Percentiles rank a stretch among this genome's conserved stretches.
These are phyloP conservation scores for Ptycholaimellus sp. DNA, from an alignment of 2,888 invertebrate species.

Conservation along the genomic window DNA sequence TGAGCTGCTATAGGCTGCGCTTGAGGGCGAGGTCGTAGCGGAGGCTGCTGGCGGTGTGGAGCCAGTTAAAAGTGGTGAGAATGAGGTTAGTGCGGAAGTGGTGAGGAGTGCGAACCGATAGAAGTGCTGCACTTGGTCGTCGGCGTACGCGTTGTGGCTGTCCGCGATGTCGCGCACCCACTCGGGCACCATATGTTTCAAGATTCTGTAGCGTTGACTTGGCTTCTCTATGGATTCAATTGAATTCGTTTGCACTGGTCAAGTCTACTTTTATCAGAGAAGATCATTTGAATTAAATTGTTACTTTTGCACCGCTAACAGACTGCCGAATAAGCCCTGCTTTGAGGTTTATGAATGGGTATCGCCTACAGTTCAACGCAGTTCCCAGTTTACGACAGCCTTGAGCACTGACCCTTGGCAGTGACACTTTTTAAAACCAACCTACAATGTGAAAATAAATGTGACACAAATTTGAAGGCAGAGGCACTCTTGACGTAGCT, in stretches of 20 bases:
- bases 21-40: conserved; percentile 81
- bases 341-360: no score
- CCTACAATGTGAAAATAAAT: no score
- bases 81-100: neutral
- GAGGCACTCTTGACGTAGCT: conserved; percentile 70
- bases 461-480: conserved; percentile 41
- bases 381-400: neutral
- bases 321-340: no score
- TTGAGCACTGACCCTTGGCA: no score
- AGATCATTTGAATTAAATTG: no score
- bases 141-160: conserved; percentile 69
- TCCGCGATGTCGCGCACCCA: conserved; percentile 77
- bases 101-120: conserved; percentile 40
- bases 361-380: conserved; percentile 9
- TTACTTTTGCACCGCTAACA: no score
- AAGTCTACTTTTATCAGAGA: no score
- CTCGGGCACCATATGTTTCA: conserved; percentile 57
- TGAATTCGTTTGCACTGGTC: no score
- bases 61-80: conserved; percentile 44
- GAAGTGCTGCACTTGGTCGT: conserved; percentile 82
- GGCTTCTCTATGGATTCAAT: conserved; percentile 9
- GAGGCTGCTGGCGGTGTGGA: conserved; percentile 58
- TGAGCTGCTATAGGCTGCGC: conserved; percentile 62
- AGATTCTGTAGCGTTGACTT: conserved; percentile 35
- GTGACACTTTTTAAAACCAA: no score